A percentile compares a stretch with the other conserved stretches of the same genome.
Conservation (phyloP, 2,888 invertebrate species). For the Cataglyphis rosenhaueri region DNA sequence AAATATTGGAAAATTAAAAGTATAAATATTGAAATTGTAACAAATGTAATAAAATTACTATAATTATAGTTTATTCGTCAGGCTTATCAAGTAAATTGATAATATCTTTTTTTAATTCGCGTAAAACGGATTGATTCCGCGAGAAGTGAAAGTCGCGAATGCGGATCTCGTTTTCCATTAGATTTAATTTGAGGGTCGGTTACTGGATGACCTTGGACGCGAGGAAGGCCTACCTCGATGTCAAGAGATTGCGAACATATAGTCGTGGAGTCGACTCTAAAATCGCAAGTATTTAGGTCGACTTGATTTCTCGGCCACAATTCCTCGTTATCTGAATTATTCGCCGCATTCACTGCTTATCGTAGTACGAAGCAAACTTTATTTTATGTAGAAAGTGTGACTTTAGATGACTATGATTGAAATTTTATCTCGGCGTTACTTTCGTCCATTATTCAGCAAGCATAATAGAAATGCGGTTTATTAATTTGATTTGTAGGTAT, state of each 20-base stretch:
- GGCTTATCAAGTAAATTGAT: background rate
- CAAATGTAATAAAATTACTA: background rate
- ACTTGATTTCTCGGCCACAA: conserved; percentile 13
- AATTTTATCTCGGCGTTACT: background rate
- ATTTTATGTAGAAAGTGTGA: conserved; percentile 29
- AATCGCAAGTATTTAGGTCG: conserved; percentile 70
- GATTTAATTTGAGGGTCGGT: conserved; percentile 63
- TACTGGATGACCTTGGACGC: conserved; percentile 69
- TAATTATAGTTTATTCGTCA: background rate
- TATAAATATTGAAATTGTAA: background rate
- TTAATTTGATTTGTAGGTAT: background rate
- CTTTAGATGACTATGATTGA: background rate
- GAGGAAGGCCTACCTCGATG: conserved; percentile 59
- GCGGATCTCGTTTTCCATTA: conserved; percentile 56
- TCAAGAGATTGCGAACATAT: conserved; percentile 56
- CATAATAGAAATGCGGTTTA: conserved; percentile 3
- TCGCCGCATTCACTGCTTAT: conserved; percentile 12
- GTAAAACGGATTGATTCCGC: conserved; percentile 4
- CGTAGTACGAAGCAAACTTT: background rate
- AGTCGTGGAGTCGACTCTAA: conserved; percentile 43
- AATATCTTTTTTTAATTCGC: background rate
- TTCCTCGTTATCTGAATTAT: conserved; percentile 42
- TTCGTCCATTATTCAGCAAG: background rate
- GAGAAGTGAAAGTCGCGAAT: conserved; percentile 60
- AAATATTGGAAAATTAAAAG: background rate